Evolutionary conservation across 1,140 invertebrate species (phyloP).

Genomic region (Hycleus cichorii): DNA sequence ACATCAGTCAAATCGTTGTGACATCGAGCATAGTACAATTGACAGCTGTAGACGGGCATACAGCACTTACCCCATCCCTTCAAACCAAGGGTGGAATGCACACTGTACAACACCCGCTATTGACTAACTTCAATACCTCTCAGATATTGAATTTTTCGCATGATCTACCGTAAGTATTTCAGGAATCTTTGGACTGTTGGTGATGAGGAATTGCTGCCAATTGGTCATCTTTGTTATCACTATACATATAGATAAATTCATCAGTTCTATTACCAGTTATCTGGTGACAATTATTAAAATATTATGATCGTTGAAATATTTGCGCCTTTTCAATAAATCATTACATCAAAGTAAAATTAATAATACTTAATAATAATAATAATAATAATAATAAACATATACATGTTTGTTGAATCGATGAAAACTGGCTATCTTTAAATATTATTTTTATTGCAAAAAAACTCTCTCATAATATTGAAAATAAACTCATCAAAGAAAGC

Average conservation of each 20-base stretch:
- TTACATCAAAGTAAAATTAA: too few species aligned
- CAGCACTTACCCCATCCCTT: background rate
- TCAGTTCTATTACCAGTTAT: background rate
- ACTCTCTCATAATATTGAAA: constrained; percentile 14
- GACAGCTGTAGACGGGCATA: constrained; percentile 26
- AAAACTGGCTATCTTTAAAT: too few species aligned
- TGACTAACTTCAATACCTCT: constrained; percentile 25
- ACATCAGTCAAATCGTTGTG: constrained; percentile 30
- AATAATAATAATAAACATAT: too few species aligned
- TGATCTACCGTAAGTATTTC: constrained; percentile 27
- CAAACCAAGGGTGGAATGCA: constrained; percentile 16
- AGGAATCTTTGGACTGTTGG: constrained; percentile 21
- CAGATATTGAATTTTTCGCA: constrained; percentile 34
- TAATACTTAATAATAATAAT: too few species aligned
- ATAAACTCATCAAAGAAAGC: constrained; percentile 24
- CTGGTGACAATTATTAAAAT: background rate
- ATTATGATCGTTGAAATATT: constrained; percentile 2
- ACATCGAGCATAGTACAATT: constrained; percentile 28
- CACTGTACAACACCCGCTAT: constrained; percentile 26
- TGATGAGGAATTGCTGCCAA: constrained; percentile 33
- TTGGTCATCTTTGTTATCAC: constrained; percentile 23
- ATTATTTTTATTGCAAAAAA: too few species aligned
- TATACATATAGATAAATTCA: constrained; percentile 2
- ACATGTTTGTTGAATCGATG: too few species aligned
- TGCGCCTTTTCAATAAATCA: background rate